Base-by-base conservation (phyloP, 2,797 vertebrate genomes). In the Typhlichthys eigenmanni region DNA sequence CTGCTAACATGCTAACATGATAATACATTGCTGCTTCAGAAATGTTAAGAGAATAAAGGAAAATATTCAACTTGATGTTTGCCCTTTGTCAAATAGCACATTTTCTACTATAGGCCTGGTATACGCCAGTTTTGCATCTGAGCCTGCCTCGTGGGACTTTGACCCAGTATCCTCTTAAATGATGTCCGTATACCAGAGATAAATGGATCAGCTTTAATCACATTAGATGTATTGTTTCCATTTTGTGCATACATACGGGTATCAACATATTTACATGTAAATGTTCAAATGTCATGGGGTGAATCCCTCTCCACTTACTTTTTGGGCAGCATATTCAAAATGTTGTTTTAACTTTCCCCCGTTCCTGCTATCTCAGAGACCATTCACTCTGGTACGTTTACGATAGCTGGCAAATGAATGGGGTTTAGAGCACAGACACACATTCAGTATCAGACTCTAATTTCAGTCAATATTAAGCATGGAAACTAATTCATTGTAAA, bases 401-500 rank as follows among this genome's bases (percentile, higher is more conserved):
- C 68, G 86, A 88, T 85, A 68, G 88, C 77, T 66, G 82, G 79
- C 78, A 79, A 80, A 77, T 79, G 85, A 61, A 90, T 91, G 94
- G 92, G 93, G 92, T 93, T 89, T 91, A 90, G 83, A 90, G 90
- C 93, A 92, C 87, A 91, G 91, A 93, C 91, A 90, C 93, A 61
- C 91, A 85, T 89, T 90, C 87, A 74, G 88, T 93, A 93, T 95
- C 94, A 93, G 93, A 92, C 93, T 93, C 87, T 94, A 94, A 95
- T 95, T 96, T 95, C 93, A 94, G 92, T 93, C 88, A 90, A 94
- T 95, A 95, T 95, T 92, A 94, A 95, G 94, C 92, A 94, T 94
- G 92, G 92, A 95, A 92, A 94, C 87, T 94, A 94, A 93, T 91
- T 91, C 91, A 93, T 92, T 93, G 93, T 93, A 95, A 96, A 97